Base-by-base conservation (phyloP, 2,888 invertebrate species). In the Myopa testacea region DNA sequence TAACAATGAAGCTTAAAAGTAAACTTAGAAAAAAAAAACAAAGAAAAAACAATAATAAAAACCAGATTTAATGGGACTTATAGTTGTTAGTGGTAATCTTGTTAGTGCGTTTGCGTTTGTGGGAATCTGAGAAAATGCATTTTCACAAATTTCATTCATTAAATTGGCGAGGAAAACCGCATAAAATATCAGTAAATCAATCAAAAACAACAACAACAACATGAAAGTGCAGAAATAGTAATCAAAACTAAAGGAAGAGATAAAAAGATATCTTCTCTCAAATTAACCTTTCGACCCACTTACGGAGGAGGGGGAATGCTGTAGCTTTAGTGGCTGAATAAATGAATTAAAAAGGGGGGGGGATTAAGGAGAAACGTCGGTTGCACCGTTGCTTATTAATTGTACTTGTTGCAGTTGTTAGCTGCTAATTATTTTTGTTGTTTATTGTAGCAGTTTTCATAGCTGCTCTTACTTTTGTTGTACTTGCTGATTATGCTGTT, bases 131-230 rank as follows among this genome's bases (percentile, higher is more conserved):
- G 16, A 8, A 14, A 63, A n/a, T 63, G 16, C 10, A 63, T 63
- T 63, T 63, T 63, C 62, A 19, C 62, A 63, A 63, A 63, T 63
- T 63, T 63, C 62, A 63, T 19, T 63, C 34, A 26, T 5, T 34
- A 4, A 63, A 19, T 63, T 26, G 60, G 26, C 7, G 26, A 63
- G 26, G n/a, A 63, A 63, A 63, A 34, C 62, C 62, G 62, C 62
- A 63, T 5, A 58, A 19, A 26, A 26, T 34, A 63, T 26, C 62
- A 34, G 62, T 4, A 34, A 58, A 58, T 58, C 6, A n/a, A 58
- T n/a, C 19, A n/a, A 58, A 16, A 58, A 58, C 34, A 34, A 34
- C 19, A 63, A 12, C 19, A 63, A 63, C 62, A 63, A 4, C 34
- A 8, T 26, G 60, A 19, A 60, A 19, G 60, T 16, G 26, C 62